Base-by-base conservation (phyloP, 2,888 invertebrate genomes). In the Orthosia gracilis region DNA sequence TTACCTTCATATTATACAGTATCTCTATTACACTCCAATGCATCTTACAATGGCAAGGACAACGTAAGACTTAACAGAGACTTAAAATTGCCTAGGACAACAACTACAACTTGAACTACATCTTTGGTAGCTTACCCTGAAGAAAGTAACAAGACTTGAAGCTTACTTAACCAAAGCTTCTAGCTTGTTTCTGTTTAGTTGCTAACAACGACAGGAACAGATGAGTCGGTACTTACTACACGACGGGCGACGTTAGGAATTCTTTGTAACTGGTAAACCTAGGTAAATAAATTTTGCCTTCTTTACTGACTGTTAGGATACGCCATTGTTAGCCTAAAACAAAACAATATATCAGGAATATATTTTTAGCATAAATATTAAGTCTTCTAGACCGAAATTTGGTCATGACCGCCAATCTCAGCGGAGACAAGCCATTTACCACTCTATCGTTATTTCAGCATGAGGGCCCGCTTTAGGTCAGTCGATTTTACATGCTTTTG, bases 141-240 rank as follows among this genome's bases (percentile, higher is more conserved):
- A 55, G 18, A 47, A 59, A 55, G 54, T 23, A 62, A 62, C 66
- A 47, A 49, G n/a, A 50, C 55, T 72, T 40, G 49, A 57, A 50
- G 64, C 23, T 26, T 54, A 61, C 70, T 57, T 65, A 58, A 50
- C 7, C 21, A 58, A 47, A 26, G 15, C 13, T 61, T 40, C 31
- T n/a, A n/a, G 17, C 18, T 26, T 26, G 54, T 61, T 67, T 54
- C 58, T 61, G 2, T 15, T 7, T 31, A 61, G 59, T 66, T 73
- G 15, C 23, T 13, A 40, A 67, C 31, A 45, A 7, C n/a, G 73
- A 54, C 73, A 73, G 47, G 23, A 73, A 75, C 18, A 67, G 59
- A 67, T 67, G 73, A 54, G 31, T 58, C n/a, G 2, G 47, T 52
- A 18, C 7, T 73, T 23, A 59, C n/a, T 31, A 26, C 12, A 47